Conservation (phyloP, 2,888 invertebrate species). For the Eremobia ochroleuca region DNA sequence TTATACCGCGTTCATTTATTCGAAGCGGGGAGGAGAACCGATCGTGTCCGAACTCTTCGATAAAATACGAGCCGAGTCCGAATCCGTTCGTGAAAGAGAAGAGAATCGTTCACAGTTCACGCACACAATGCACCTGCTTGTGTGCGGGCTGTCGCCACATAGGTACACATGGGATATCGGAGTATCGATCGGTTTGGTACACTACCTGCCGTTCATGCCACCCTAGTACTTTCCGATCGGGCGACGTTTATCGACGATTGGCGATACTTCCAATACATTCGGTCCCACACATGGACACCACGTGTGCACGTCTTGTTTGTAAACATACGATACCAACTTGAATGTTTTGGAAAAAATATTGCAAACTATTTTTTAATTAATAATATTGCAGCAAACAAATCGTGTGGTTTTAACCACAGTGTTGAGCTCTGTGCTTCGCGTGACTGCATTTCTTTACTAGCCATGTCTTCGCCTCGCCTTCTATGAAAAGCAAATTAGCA, state of each 20-base stretch:
- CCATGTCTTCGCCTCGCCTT: slow-evolving; percentile 16
- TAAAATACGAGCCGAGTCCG: slow-evolving; percentile 31
- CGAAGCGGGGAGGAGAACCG: slow-evolving; percentile 9
- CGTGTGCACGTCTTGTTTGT: slow-evolving; percentile 20
- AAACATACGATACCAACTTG: slow-evolving; percentile 16
- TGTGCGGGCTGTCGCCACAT: slow-evolving; percentile 45
- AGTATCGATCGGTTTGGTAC: slow-evolving; percentile 62
- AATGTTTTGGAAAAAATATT: background rate
- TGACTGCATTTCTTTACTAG: slow-evolving; percentile 31
- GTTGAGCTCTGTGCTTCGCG: slow-evolving; percentile 12
- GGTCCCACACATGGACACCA: slow-evolving; percentile 18
- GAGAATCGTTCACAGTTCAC: slow-evolving; percentile 43
- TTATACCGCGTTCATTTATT: background rate
- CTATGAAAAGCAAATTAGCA: slow-evolving; percentile 48
- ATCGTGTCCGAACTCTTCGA: slow-evolving; percentile 12
- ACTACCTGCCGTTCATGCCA: slow-evolving; percentile 51
- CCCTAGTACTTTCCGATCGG: slow-evolving; percentile 62
- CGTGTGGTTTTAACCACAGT: background rate
- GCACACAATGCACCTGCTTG: slow-evolving; percentile 51
- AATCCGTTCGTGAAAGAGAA: slow-evolving; percentile 40
- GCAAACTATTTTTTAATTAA: background rate
- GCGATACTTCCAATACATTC: slow-evolving; percentile 52
- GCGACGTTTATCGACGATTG: slow-evolving; percentile 46
- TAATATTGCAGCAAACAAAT: background rate
- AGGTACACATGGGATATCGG: slow-evolving; percentile 56